These are phyloP conservation scores for Spodoptera picta DNA, from an alignment of 2,888 invertebrate genomes.

Conservation along the genomic window DNA sequence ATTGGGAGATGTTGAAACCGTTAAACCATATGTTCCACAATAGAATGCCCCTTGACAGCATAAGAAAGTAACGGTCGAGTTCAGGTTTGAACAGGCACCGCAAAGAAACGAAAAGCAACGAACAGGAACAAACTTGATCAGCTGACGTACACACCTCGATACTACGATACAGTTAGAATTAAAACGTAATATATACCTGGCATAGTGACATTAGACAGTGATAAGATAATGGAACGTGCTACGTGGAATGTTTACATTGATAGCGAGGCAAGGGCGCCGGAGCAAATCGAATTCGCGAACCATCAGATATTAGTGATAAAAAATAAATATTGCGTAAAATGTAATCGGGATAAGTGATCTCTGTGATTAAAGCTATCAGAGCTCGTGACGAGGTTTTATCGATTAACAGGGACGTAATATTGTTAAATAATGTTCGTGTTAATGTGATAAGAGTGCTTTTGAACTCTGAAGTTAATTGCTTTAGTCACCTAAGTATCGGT, in stretches of 20 bases:
- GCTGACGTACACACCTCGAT: too few species aligned
- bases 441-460: neutral
- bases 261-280: conserved; percentile 19
- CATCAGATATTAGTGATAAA: conserved; percentile 19
- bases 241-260: conserved; percentile 25
- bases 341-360: conserved; percentile 11
- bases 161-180: neutral
- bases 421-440: too few species aligned
- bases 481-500: too few species aligned
- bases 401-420: conserved; percentile 2
- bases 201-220: conserved; percentile 22
- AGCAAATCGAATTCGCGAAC: conserved; percentile 8
- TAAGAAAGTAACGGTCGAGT: too few species aligned
- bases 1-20: too few species aligned
- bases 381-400: conserved; percentile 15
- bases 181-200: conserved; percentile 9
- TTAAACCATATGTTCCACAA: too few species aligned
- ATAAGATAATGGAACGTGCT: conserved; percentile 41
- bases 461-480: neutral
- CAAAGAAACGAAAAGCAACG: too few species aligned
- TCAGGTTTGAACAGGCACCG: too few species aligned
- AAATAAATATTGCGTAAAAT: conserved; percentile 31
- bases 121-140: too few species aligned
- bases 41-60: too few species aligned
- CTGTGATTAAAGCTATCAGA: conserved; percentile 14